Evolutionary conservation across 30 jellyfish, hydroid and myxozoan genomes (phyloP), one percentile per base, ranked within the genome.

Genomic region (Turritopsis dohrnii): DNA sequence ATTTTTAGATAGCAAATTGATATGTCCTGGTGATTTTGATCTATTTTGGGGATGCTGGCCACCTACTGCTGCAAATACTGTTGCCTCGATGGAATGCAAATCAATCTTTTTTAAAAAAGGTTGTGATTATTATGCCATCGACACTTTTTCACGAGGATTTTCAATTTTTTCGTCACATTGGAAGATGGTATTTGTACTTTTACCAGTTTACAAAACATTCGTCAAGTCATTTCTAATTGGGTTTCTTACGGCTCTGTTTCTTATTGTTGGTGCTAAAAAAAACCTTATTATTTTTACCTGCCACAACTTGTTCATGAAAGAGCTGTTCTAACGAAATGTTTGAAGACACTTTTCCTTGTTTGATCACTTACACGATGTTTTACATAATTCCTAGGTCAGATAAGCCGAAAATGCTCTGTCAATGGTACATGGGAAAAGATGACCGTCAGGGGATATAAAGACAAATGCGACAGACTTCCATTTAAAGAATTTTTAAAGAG

Each of bases 31-130:
- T 23, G 83, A 74, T 23, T 74, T 74, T 29, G 83, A 74, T 30
- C 19, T 18, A 17, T 29, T 16, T 29, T 74, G 83, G 83, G 65
- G 65, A 74, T 74, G 83, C 21, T 74, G 83, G 83, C 7, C 65
- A 16, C 60, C 83, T 13, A 16, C 83, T 30, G 19, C 72, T n/a
- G 27, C 27, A 16, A 74, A 74, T 41, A 29, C 53, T 8, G 23
- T 71, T n/a, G 83, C n/a, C 21, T 9, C 0, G 16, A 74, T 74
- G 20, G 54, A 1, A 23, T 74, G 83, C 65, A 24, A 22, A 28
- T 74, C 83, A n/a, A 20, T 23, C 60, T 23, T 74, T 29, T 74
- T 74, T 41, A 9, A 74, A 23, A 26, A 28, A 26, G 83, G 60
- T 41, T 41, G 13, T 41, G 5, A 13, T 5, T 13, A 3, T 41